A percentile compares a stretch with the other conserved stretches of the same genome.
These are phyloP conservation scores for Nomada fucata DNA, from an alignment of 2,888 invertebrate genomes.

Conservation along the genomic window DNA sequence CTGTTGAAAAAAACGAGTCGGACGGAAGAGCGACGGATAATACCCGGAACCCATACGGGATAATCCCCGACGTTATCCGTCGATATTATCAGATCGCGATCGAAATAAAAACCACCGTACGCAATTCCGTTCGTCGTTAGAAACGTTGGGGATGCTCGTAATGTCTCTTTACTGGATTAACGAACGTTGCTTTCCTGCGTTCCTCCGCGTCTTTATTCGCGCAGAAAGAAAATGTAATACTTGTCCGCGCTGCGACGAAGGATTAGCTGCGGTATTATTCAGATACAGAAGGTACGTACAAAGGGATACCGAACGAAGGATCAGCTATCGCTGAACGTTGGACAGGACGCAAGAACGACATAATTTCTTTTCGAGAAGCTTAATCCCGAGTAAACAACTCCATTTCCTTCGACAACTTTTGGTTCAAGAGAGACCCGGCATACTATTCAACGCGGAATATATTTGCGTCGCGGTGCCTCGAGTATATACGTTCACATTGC, in stretches of 20 bases:
- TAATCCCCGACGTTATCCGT: constrained; percentile 45
- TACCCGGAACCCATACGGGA: constrained; percentile 52
- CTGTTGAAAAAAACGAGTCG: constrained; percentile 37
- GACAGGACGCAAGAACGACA: background rate
- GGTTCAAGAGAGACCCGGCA: constrained; percentile 19
- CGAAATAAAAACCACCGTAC: constrained; percentile 38
- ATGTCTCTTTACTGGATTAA: constrained; percentile 12
- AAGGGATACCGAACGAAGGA: background rate
- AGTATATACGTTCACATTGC: no score
- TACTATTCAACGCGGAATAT: background rate
- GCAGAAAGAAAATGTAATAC: background rate
- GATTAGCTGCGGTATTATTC: background rate
- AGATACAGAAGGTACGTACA: background rate
- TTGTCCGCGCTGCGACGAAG: background rate
- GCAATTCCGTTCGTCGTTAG: constrained; percentile 36
- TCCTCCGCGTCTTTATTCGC: no score
- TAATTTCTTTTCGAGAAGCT: constrained; percentile 25
- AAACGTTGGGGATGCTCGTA: constrained; percentile 49
- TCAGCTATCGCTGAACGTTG: background rate
- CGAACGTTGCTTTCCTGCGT: background rate
- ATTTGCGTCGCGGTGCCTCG: no score
- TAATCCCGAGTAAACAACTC: constrained; percentile 28
- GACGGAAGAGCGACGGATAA: constrained; percentile 43
- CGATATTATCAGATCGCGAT: constrained; percentile 55
- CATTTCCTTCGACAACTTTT: constrained; percentile 25